Conservation (phyloP, 2,888 invertebrate genomes). For the Corbicula japonica region DNA sequence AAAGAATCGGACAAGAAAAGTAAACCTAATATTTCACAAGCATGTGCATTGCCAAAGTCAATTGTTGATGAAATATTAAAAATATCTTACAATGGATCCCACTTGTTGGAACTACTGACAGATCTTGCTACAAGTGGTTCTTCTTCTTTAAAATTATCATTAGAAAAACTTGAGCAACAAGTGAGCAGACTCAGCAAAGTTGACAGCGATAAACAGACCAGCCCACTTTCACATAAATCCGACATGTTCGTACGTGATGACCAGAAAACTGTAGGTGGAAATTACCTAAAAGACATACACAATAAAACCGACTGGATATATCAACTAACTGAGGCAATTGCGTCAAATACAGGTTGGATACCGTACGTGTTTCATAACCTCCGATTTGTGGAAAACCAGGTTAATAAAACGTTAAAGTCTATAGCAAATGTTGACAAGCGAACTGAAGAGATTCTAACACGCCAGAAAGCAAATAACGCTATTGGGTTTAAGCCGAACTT, state of each 20-base stretch:
- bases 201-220: constrained; percentile 16
- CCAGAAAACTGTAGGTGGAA: constrained; percentile 49
- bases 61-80: constrained; percentile 58
- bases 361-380: constrained; percentile 78
- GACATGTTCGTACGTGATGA: constrained; percentile 50
- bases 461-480: constrained; percentile 42
- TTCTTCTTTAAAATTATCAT: constrained; percentile 65
- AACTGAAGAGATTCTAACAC: constrained; percentile 42
- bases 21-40: constrained; percentile 14
- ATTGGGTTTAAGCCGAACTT: constrained; percentile 47
- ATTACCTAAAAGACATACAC: constrained; percentile 63
- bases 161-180: constrained; percentile 71
- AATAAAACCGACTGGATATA: constrained; percentile 76
- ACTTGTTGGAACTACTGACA: constrained; percentile 70
- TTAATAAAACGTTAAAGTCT: constrained; percentile 71
- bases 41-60: constrained; percentile 40
- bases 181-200: constrained; percentile 69
- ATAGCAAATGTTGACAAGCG: constrained; percentile 32
- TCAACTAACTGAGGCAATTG: constrained; percentile 74
- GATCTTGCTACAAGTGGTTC: constrained; percentile 76
- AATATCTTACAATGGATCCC: constrained; percentile 66
- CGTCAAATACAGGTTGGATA: constrained; percentile 81
- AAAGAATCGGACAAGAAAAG: constrained; percentile 4
- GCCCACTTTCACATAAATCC: constrained; percentile 13
- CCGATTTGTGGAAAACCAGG: constrained; percentile 74